These are phyloP conservation scores for Oscheius sp. DNA, from an alignment of 2,888 invertebrate genomes.

Conservation along the genomic window DNA sequence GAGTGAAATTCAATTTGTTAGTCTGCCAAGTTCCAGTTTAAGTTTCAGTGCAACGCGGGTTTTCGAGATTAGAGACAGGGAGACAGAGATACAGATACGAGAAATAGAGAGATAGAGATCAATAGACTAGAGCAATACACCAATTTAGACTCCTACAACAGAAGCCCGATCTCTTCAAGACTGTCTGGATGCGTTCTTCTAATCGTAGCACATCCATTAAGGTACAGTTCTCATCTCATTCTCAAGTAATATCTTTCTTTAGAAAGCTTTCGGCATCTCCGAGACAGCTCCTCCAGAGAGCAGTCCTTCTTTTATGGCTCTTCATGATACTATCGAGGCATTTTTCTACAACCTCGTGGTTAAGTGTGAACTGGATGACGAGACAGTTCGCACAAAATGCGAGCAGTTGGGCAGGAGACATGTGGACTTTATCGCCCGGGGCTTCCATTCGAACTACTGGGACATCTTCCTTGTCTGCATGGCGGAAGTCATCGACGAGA, in stretches of 20 bases:
- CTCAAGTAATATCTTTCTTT: slow-evolving; percentile 7
- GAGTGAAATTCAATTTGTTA: background rate
- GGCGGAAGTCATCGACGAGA: slow-evolving; percentile 56
- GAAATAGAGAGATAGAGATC: background rate
- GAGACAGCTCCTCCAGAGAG: slow-evolving; percentile 55
- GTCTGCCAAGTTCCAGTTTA: background rate
- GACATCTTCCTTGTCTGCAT: slow-evolving; percentile 58
- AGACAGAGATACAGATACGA: background rate
- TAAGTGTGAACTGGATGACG: slow-evolving; percentile 52
- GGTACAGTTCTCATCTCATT: slow-evolving; percentile 18
- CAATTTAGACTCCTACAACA: slow-evolving; percentile 50
- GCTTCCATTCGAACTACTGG: slow-evolving; percentile 61
- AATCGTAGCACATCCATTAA: slow-evolving; percentile 59
- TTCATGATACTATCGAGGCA: slow-evolving; percentile 55
- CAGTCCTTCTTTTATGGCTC: slow-evolving; percentile 53
- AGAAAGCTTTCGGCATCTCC: slow-evolving; percentile 56
- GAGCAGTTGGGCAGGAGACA: slow-evolving; percentile 57
- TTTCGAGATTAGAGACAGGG: background rate
- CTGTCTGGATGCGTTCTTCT: slow-evolving; percentile 60
- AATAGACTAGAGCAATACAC: background rate
- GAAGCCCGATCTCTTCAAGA: slow-evolving; percentile 56
- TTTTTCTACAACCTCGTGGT: slow-evolving; percentile 60
- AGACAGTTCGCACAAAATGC: slow-evolving; percentile 49
- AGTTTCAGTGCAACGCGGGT: background rate
- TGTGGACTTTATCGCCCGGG: slow-evolving; percentile 61